Evolutionary conservation across 2,797 vertebrate genomes (phyloP).

Genomic region (Neosilurus mollespiculum): DNA sequence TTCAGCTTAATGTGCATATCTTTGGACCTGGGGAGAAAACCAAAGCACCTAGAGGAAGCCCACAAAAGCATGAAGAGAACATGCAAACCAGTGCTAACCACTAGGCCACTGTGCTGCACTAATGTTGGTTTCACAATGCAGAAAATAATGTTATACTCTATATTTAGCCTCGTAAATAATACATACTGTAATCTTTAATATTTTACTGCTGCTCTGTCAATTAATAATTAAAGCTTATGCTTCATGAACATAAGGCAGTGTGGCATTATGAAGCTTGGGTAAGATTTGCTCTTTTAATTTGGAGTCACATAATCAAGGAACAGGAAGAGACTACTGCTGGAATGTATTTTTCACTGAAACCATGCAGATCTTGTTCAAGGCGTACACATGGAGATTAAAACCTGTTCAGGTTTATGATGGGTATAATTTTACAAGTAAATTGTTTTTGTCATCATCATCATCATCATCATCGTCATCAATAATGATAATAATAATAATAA

Average conservation of each 20-base stretch:
- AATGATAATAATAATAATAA: neutral
- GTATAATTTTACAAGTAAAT: neutral
- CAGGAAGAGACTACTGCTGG: neutral
- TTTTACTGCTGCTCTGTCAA: neutral
- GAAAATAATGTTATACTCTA: neutral
- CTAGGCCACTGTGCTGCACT: no score
- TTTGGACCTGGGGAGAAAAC: no score
- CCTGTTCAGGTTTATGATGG: neutral
- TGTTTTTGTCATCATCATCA: no score
- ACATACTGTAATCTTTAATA: slow-evolving; percentile 9
- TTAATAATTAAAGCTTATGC: slow-evolving; percentile 10
- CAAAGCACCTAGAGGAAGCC: no score
- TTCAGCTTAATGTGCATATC: no score
- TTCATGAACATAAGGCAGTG: neutral
- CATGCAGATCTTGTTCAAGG: neutral
- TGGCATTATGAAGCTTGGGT: neutral
- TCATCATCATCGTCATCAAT: no score
- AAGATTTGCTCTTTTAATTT: neutral
- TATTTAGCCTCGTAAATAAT: neutral
- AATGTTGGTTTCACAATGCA: neutral
- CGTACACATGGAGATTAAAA: neutral
- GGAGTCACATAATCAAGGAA: neutral
- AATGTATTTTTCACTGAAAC: neutral
- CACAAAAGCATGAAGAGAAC: no score
- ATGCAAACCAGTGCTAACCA: no score